Percentiles rank a stretch among this genome's conserved stretches.
Evolutionary conservation across 2,797 vertebrate genomes (phyloP).

Genomic region (Hypotaenidia okinawae): DNA sequence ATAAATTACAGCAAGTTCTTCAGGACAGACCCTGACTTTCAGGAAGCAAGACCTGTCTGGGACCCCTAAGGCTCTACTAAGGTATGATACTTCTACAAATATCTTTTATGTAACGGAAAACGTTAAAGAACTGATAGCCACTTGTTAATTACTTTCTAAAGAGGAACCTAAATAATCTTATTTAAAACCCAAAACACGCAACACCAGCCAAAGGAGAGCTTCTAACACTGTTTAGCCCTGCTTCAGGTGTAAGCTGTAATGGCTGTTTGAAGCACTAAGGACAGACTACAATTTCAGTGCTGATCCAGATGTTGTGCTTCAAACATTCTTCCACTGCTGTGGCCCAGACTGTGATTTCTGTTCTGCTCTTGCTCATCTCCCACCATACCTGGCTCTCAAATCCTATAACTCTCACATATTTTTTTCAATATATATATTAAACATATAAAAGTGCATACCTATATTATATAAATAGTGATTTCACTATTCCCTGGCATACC

Average conservation of each 20-base stretch:
- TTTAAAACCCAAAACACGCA: neutral
- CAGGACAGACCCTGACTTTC: neutral
- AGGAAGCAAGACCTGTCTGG: neutral
- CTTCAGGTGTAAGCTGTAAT: neutral
- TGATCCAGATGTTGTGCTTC: neutral
- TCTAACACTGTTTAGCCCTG: neutral
- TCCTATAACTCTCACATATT: neutral
- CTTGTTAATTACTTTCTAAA: neutral
- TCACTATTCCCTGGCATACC: neutral
- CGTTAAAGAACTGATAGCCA: neutral
- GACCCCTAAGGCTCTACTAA: neutral
- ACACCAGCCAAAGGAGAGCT: neutral
- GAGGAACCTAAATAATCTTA: neutral
- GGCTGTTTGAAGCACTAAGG: neutral
- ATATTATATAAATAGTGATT: neutral
- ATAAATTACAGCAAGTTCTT: neutral
- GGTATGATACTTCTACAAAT: neutral
- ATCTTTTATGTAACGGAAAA: neutral
- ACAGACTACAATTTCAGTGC: neutral
- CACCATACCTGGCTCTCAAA: neutral
- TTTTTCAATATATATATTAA: too few relatives aligned
- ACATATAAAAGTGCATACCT: too few relatives aligned
- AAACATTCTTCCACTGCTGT: neutral
- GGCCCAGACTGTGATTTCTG: neutral
- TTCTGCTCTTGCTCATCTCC: neutral